These are phyloP conservation scores for Maconellicoccus hirsutus DNA, from an alignment of 1,140 invertebrate species.

Conservation along the genomic window DNA sequence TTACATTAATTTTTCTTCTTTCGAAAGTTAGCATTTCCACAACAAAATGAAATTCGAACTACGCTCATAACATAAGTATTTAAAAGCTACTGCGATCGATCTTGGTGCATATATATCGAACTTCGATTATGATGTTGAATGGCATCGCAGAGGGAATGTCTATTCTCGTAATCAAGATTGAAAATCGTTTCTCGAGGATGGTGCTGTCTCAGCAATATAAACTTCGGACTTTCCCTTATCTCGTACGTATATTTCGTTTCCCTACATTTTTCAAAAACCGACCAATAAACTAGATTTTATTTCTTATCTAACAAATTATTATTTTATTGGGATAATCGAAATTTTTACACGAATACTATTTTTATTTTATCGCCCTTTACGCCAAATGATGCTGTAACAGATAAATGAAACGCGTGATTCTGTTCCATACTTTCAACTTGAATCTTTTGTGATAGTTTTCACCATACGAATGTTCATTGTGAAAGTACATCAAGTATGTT, in stretches of 20 bases:
- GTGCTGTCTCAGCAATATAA: slow-evolving; percentile 1
- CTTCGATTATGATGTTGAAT: neutral
- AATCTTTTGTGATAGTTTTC: no score
- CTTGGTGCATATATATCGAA: neutral
- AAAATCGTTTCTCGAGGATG: slow-evolving; percentile 4
- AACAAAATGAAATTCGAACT: neutral
- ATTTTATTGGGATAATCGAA: slow-evolving; percentile 9
- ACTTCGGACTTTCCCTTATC: slow-evolving; percentile 3
- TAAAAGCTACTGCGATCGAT: neutral
- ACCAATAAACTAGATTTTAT: neutral
- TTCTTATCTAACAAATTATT: slow-evolving; percentile 10
- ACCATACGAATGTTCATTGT: no score
- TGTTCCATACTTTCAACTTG: neutral
- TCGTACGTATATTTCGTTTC: neutral
- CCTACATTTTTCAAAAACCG: neutral
- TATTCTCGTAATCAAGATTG: neutral
- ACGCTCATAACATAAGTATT: neutral
- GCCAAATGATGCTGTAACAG: neutral
- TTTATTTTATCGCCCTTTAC: slow-evolving; percentile 4
- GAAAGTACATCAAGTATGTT: no score
- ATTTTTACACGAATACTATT: neutral
- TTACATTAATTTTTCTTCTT: neutral
- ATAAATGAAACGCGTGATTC: neutral
- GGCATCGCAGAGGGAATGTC: neutral
- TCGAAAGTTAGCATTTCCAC: no score